A percentile compares a stretch with the other conserved stretches of the same genome.
These are phyloP conservation scores for Microplitis mediator DNA, from an alignment of 1,140 invertebrate species.

Conservation along the genomic window DNA sequence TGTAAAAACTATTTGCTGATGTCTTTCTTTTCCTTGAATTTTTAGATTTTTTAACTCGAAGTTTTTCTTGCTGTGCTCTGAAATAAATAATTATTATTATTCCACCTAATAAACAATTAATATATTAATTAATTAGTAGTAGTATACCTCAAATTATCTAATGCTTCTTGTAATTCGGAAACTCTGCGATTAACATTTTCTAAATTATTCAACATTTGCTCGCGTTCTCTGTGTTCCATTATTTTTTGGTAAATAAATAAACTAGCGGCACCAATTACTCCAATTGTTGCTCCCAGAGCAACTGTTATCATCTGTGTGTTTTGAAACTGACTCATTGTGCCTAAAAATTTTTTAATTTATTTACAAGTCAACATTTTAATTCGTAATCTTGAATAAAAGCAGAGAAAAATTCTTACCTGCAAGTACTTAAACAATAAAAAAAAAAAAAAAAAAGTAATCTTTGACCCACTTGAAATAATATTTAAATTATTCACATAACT, in stretches of 20 bases:
- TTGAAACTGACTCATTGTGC: constrained; percentile 48
- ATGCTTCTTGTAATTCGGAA: constrained; percentile 47
- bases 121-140: neutral
- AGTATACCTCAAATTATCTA: constrained; percentile 23
- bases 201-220: constrained; percentile 56
- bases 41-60: constrained; percentile 44
- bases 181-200: constrained; percentile 49
- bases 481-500: no score
- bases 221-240: constrained; percentile 65
- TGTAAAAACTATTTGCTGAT: constrained; percentile 40
- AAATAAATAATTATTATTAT: constrained; percentile 14
- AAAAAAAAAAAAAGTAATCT: no score
- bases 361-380: no score
- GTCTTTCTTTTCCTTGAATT: constrained; percentile 37
- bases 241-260: constrained; percentile 69
- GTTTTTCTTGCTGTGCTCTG: constrained; percentile 39
- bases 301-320: constrained; percentile 48
- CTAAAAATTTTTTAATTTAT: constrained; percentile 10
- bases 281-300: constrained; percentile 64
- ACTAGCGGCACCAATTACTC: constrained; percentile 68
- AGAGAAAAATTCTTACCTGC: neutral
- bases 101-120: constrained; percentile 9
- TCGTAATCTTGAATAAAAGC: neutral
- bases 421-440: no score
- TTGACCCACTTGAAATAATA: no score